Evolutionary conservation across 2,113 vertebrate genomes (phyloP).

Genomic region (Heloderma charlesbogerti): DNA sequence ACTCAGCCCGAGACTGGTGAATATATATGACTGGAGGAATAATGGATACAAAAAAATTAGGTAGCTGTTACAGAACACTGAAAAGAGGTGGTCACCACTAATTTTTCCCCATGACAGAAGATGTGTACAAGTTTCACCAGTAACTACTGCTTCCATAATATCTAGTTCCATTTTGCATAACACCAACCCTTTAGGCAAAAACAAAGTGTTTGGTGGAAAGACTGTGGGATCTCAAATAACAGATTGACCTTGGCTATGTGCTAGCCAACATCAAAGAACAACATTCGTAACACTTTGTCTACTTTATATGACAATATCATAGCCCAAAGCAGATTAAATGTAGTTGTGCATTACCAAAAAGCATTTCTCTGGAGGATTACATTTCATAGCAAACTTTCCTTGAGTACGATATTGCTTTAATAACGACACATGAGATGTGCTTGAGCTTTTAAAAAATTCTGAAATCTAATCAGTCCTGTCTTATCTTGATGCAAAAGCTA

Average conservation of each 20-base stretch:
- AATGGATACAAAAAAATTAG: not conserved
- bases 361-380: not conserved
- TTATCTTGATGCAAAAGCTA: not conserved
- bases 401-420: not conserved
- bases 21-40: not conserved
- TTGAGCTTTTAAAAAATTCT: constrained; percentile 10
- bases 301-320: constrained; percentile 1
- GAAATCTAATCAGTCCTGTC: not conserved
- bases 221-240: not conserved
- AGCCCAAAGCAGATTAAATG: not conserved
- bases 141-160: not conserved
- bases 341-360: not conserved
- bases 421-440: not conserved
- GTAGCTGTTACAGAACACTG: not conserved
- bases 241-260: not conserved
- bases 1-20: too few species aligned
- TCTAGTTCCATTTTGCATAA: not conserved
- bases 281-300: not conserved
- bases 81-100: not conserved
- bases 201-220: not conserved
- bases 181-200: not conserved
- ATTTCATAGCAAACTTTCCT: not conserved
- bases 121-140: too few species aligned
- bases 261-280: not conserved
- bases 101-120: not conserved